These are phyloP conservation scores for Caenorhabditis japonica DNA, from an alignment of 2,888 invertebrate genomes.

Conservation along the genomic window DNA sequence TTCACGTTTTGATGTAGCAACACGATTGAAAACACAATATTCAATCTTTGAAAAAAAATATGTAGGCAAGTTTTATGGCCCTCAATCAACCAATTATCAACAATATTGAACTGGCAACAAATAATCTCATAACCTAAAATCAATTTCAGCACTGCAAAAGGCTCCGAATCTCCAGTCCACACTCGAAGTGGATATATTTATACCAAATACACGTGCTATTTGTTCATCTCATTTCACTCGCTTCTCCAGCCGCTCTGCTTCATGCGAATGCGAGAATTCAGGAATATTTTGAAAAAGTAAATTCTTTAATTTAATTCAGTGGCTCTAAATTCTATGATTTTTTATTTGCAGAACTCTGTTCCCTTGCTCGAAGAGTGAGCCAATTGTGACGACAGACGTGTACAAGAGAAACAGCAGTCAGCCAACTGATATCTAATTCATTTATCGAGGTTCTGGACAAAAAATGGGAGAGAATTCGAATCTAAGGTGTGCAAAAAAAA, in stretches of 20 bases:
- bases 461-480: too few relatives aligned
- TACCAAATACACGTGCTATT: constrained; percentile 60
- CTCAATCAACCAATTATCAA: too few relatives aligned
- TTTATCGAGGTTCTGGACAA: too few relatives aligned
- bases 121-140: too few relatives aligned
- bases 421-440: constrained; percentile 49
- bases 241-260: constrained; percentile 70
- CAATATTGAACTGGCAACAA: too few relatives aligned
- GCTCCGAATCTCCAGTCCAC: constrained; percentile 31
- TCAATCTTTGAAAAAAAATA: too few relatives aligned
- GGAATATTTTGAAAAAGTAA: constrained; percentile 59
- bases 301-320: not conserved
- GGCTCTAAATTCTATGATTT: not conserved
- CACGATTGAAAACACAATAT: too few relatives aligned
- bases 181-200: constrained; percentile 34
- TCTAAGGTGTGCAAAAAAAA: too few relatives aligned
- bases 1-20: too few relatives aligned
- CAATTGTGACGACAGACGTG: constrained; percentile 34
- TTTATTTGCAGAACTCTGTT: constrained; percentile 36
- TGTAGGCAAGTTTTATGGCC: too few relatives aligned
- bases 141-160: constrained; percentile 29
- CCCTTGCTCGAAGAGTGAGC: constrained; percentile 34
- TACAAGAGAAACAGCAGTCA: constrained; percentile 37
- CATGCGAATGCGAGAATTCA: constrained; percentile 68
- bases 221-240: constrained; percentile 65